A percentile compares a stretch with the other conserved stretches of the same genome.
phyloP scores from a whole-genome alignment of 2,888 invertebrate species.

The Scelioninae gen. 1 region DNA sequence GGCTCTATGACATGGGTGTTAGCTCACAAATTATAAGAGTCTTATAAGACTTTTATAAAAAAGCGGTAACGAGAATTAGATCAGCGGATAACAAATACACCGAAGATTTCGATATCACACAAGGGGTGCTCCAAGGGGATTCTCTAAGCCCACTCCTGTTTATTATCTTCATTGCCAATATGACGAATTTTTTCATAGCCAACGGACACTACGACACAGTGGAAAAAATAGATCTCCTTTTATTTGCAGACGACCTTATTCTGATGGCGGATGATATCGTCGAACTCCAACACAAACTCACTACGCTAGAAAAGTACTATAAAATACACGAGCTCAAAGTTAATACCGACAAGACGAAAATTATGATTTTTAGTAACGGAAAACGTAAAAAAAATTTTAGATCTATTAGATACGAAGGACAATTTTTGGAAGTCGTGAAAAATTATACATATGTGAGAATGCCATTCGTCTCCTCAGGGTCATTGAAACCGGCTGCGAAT shows the following conservation, averaged over 20 bases:
- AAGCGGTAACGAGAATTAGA: background rate
- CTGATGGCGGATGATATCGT: background rate
- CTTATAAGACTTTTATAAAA: background rate
- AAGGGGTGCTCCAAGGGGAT: conserved; percentile 2
- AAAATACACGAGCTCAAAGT: too few species aligned
- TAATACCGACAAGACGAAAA: too few species aligned
- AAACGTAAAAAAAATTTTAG: too few species aligned
- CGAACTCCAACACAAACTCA: conserved; percentile 31
- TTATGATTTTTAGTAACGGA: too few species aligned
- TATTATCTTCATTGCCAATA: background rate
- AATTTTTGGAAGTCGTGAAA: too few species aligned
- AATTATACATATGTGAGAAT: too few species aligned
- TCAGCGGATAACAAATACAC: background rate
- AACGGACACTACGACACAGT: background rate
- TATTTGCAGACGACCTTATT: conserved; percentile 43
- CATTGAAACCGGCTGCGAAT: too few species aligned
- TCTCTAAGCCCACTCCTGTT: background rate
- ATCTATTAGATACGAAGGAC: too few species aligned
- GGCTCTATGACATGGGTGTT: background rate
- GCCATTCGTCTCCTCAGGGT: too few species aligned
- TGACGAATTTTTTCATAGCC: background rate
- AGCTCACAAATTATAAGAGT: background rate
- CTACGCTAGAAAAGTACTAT: too few species aligned
- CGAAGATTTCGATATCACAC: background rate
- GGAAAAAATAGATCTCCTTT: background rate